These are phyloP conservation scores for Ailuropoda melanoleuca DNA, from an alignment of 2,113 vertebrate species.

Conservation along the genomic window DNA sequence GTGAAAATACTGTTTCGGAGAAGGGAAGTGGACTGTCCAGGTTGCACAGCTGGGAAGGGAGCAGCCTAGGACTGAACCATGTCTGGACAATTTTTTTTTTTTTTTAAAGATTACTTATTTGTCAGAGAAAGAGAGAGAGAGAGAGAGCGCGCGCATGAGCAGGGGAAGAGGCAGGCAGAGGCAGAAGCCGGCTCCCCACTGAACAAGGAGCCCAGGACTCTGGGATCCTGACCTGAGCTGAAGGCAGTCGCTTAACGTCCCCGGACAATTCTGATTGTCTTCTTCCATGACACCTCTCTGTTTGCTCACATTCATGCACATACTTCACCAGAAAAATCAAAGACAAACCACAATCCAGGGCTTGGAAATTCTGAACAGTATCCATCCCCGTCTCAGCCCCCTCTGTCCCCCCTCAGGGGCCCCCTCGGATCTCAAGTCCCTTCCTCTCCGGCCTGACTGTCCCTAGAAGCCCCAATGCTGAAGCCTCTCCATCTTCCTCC, in stretches of 20 bases:
- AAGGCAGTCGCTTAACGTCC: too few relatives aligned
- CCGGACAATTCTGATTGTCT: not conserved
- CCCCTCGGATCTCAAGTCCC: not conserved
- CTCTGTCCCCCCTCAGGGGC: not conserved
- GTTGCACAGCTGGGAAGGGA: not conserved
- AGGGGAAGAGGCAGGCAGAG: too few relatives aligned
- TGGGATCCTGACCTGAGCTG: too few relatives aligned
- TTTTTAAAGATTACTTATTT: too few relatives aligned
- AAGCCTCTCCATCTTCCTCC: not conserved
- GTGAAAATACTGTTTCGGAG: not conserved
- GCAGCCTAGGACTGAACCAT: not conserved
- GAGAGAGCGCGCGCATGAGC: too few relatives aligned
- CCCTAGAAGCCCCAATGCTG: not conserved
- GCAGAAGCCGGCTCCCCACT: too few relatives aligned
- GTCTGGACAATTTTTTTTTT: not conserved
- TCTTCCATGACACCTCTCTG: not conserved
- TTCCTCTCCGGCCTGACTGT: fast-evolving
- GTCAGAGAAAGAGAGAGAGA: too few relatives aligned
- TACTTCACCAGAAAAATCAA: not conserved
- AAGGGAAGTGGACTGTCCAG: not conserved
- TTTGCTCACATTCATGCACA: not conserved
- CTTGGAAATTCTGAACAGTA: not conserved
- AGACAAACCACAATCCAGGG: not conserved
- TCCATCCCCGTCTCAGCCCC: not conserved
- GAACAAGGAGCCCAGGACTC: too few relatives aligned